These are phyloP conservation scores for Telmatochromis brichardi DNA, from an alignment of 2,113 vertebrate species.

Conservation along the genomic window DNA sequence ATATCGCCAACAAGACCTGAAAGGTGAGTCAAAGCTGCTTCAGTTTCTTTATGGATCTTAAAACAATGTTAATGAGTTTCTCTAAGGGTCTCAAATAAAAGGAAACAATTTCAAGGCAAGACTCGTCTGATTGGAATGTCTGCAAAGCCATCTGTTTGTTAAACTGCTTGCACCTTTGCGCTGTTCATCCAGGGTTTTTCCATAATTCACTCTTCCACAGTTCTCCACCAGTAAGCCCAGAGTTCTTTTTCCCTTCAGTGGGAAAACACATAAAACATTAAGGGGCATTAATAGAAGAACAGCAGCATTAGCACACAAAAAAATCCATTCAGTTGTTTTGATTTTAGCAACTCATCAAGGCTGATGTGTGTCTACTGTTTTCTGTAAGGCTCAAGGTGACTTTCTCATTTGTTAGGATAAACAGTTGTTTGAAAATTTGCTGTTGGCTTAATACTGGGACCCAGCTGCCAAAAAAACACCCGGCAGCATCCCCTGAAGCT, in stretches of 20 bases:
- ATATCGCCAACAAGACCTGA: conserved; percentile 63
- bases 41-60: neutral
- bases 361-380: neutral
- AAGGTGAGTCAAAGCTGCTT: conserved; percentile 18
- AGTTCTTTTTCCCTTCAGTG: conserved; percentile 73
- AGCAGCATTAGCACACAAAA: neutral
- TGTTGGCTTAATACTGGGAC: neutral
- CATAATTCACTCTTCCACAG: conserved; percentile 82
- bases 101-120: neutral
- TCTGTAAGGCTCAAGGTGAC: neutral
- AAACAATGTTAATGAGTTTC: neutral
- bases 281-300: neutral
- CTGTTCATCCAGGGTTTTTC: conserved; percentile 76
- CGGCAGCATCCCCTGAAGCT: neutral
- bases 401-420: conserved; percentile 1
- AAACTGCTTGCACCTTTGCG: conserved; percentile 78
- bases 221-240: conserved; percentile 87
- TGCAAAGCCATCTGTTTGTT: neutral
- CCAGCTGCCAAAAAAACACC: neutral
- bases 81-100: neutral
- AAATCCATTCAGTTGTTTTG: neutral
- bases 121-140: neutral
- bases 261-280: conserved; percentile 8
- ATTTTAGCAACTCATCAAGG: neutral
- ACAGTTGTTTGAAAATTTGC: conserved; percentile 7